Base-by-base conservation (phyloP, 2,888 invertebrate species). In the Troides oblongomaculatus region DNA sequence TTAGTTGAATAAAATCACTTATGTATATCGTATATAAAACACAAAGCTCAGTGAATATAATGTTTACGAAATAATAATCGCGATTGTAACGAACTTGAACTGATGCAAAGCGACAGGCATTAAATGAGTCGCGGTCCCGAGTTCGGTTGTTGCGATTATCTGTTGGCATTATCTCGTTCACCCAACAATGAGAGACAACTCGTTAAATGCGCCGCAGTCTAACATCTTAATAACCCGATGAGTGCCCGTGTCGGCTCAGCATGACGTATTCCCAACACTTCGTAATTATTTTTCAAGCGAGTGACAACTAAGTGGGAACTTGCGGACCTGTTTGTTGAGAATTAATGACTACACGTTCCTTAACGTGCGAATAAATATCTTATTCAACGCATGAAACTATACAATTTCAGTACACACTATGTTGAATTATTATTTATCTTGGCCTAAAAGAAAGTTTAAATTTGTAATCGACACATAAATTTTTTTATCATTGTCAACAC, bases 201-300 rank as follows among this genome's bases (percentile, higher is more conserved):
- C 80, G 84, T 80, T 84, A 85, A 85, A 86, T 81, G 83, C 79
- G 80, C 82, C 61, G 68, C 75, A 76, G 75, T 81, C 81, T 84
- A 87, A 92, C 89, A 86, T 89, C 90, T 90, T 89, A 90, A 89
- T 91, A 89, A 84, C 82, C 84, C 82, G 81, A 76, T 84, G 86
- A 87, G 82, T 84, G 87, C 76, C 81, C 85, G 74, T 90, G 91
- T 92, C 87, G 78, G 82, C 91, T 58, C 92, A 92, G 92, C 92
- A 87, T 88, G 92, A 88, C 84, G 88, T 79, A 80, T 76, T 78
- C 79, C 80, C 79, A 86, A 84, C 81, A 84, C 82, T 83, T 80
- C 78, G 80, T 86, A 87, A 90, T 92, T 89, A 90, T 90, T 90
- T 88, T 86, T 86, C 85, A 83, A 81, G 81, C 77, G 75, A 85